phyloP scores from a whole-genome alignment of 2,113 vertebrate genomes.

The Tragelaphus strepsiceros region DNA sequence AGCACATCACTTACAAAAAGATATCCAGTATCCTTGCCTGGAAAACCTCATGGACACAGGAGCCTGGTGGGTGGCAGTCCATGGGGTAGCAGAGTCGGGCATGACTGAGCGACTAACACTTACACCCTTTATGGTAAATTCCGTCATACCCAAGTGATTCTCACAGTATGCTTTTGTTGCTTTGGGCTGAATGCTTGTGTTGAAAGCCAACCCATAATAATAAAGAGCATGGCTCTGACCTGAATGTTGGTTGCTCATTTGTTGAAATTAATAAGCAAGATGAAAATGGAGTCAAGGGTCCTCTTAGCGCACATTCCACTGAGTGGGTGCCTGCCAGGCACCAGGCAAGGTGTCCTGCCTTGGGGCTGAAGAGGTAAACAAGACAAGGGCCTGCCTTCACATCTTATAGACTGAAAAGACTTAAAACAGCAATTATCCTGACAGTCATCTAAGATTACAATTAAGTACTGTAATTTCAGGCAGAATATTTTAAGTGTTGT shows the following conservation, averaged over 20 bases:
- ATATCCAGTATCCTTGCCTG: not conserved
- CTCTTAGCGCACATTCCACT: not conserved
- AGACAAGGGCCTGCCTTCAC: not conserved
- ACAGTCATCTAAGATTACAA: constrained; percentile 54
- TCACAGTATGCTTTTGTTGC: not conserved
- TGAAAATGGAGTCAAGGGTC: not conserved
- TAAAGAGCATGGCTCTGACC: not conserved
- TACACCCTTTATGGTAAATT: not conserved
- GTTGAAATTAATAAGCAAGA: not conserved
- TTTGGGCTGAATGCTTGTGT: not conserved
- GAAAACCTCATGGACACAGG: not conserved
- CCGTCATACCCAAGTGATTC: not conserved
- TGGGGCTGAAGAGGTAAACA: not conserved
- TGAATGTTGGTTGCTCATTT: not conserved
- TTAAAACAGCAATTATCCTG: constrained; percentile 31
- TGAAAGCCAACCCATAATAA: not conserved
- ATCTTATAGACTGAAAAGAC: not conserved
- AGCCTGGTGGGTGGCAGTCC: not conserved
- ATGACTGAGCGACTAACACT: not conserved
- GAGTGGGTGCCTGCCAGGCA: not conserved
- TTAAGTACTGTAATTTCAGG: constrained; percentile 33
- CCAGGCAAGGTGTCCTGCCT: not conserved
- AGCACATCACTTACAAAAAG: not conserved
- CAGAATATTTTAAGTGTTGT: constrained; percentile 29
- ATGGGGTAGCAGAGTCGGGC: not conserved